phyloP scores from a whole-genome alignment of 2,888 invertebrate genomes.

The Caenorhabditis sp. region DNA sequence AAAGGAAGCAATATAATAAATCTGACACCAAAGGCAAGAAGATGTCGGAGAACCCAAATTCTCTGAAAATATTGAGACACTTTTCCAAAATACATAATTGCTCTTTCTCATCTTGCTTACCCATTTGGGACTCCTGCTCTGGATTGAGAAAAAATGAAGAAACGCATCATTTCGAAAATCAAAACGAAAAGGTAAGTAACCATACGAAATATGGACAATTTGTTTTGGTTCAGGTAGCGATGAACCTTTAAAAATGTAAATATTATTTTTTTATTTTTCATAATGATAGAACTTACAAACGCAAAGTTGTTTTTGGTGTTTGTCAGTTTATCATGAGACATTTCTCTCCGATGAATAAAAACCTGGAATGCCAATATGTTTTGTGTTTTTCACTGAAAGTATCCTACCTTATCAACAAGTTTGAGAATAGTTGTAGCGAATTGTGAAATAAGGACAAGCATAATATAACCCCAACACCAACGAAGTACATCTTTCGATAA shows the following conservation, averaged over 20 bases:
- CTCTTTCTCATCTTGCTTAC: too few species aligned
- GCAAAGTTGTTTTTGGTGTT: too few species aligned
- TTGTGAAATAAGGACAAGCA: slow-evolving; percentile 1
- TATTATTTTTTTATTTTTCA: not conserved
- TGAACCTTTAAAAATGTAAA: not conserved
- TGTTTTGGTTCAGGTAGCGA: slow-evolving; percentile 14
- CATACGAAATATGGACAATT: slow-evolving; percentile 15
- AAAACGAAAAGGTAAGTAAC: slow-evolving; percentile 8
- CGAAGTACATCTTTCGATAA: not conserved
- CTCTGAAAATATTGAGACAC: too few species aligned
- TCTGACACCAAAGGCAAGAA: slow-evolving; percentile 10
- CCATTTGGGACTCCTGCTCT: not conserved
- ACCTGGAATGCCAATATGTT: not conserved
- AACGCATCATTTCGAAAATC: slow-evolving; percentile 8
- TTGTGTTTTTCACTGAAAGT: not conserved
- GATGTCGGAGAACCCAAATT: not conserved
- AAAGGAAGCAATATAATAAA: slow-evolving; percentile 18
- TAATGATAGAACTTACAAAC: not conserved
- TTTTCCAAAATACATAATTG: too few species aligned
- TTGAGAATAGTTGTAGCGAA: slow-evolving; percentile 13
- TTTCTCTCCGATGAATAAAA: too few species aligned
- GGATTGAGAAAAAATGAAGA: not conserved
- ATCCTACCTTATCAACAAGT: not conserved
- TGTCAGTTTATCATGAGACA: too few species aligned
- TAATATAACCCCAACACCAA: not conserved